Conservation (phyloP, 2,797 vertebrate genomes). For the Muscicapa comitata region DNA sequence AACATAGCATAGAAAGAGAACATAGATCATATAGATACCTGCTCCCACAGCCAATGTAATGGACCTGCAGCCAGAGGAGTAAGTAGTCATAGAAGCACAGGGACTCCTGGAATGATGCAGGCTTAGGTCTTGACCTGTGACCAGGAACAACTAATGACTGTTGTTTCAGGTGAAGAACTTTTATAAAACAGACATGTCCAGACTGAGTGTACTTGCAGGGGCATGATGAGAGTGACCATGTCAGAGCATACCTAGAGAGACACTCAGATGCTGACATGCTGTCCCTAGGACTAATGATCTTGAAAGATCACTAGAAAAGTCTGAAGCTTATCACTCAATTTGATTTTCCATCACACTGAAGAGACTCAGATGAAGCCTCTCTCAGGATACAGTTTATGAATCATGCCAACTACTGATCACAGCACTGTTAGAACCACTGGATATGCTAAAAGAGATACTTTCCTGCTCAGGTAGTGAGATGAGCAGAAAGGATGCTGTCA, state of each 20-base stretch:
- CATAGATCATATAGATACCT: neutral
- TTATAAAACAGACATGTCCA: neutral
- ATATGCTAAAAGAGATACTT: neutral
- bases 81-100: neutral
- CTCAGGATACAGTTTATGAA: neutral
- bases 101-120: neutral
- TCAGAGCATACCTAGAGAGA: accelerated
- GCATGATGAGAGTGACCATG: neutral
- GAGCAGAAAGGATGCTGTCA: neutral
- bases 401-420: neutral
- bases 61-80: neutral
- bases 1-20: neutral
- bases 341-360: neutral
- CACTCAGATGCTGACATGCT: neutral
- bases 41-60: neutral
- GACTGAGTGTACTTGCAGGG: neutral
- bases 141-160: neutral
- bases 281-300: neutral
- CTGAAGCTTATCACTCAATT: neutral
- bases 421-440: neutral
- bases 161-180: neutral
- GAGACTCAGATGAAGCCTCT: neutral
- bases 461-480: neutral
- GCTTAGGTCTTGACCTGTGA: neutral
- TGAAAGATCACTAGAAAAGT: neutral